These are phyloP conservation scores for Labeo catla DNA, from an alignment of 2,113 vertebrate species.

Conservation along the genomic window DNA sequence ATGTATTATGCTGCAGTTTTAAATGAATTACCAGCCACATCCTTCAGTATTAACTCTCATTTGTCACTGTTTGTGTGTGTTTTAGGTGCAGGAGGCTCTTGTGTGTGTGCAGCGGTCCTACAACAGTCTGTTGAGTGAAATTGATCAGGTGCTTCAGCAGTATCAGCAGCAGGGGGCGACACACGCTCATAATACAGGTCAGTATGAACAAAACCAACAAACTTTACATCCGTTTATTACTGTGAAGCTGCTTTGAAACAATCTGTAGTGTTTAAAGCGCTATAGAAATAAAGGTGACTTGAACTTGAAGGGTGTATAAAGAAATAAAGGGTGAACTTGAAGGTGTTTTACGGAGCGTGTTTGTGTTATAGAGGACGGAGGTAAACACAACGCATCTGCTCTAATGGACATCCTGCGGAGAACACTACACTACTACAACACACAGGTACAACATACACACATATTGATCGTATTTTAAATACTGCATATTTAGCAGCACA, in stretches of 20 bases:
- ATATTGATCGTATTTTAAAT: background rate
- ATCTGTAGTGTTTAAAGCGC: background rate
- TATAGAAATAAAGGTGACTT: background rate
- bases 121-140: slow-evolving; percentile 22
- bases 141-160: slow-evolving; percentile 42
- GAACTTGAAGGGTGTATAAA: no score
- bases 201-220: background rate
- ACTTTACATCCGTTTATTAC: background rate
- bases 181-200: slow-evolving; percentile 20
- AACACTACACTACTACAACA: slow-evolving; percentile 29
- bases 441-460: slow-evolving; percentile 34
- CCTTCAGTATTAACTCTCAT: background rate
- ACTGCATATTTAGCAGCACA: no score
- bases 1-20: background rate
- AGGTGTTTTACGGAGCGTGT: background rate
- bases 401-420: slow-evolving; percentile 60
- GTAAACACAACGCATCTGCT: slow-evolving; percentile 47
- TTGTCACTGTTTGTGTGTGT: background rate
- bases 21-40: background rate
- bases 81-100: slow-evolving; percentile 38
- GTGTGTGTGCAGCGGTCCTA: slow-evolving; percentile 12
- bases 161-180: slow-evolving; percentile 47
- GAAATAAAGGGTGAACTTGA: background rate
- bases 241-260: background rate
- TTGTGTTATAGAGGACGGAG: slow-evolving; percentile 48